Base-by-base conservation (phyloP, 2,797 vertebrate genomes). In the Sebastes alutus region DNA sequence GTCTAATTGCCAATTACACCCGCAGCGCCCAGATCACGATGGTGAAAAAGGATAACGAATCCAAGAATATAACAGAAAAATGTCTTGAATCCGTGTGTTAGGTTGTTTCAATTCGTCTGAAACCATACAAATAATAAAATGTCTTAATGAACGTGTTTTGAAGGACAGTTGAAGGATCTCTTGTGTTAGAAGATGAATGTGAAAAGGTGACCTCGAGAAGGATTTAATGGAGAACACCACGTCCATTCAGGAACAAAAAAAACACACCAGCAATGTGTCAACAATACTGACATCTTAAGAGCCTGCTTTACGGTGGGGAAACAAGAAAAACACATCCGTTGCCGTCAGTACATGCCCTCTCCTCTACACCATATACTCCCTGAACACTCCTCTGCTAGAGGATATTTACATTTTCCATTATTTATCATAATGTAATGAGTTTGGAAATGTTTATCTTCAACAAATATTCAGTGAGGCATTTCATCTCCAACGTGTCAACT, bases 1-100 rank as follows among this genome's bases (percentile, higher is more conserved):
- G 75, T 84, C 74, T 91, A 89, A 91, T 91, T 90, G 85, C 38
- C 91, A 90, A 85, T 90, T 93, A 90, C 55, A 91, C 83, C 83
- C 71, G 72, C 54, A 75, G 83, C 65, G 80, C 74, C 73, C 14
- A 32, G 84, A 87, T 87, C 77, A n/a, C 0, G 16, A 75, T 67
- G 78, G 70, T 58, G 72, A 54, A 82, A 82, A 64, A 62, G 2
- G 75, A 85, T 77, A 35, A 71, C 6, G 25, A 62, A 25, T 23
- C 35, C 22, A 46, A 75, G 46, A 66, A 14, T 33, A 23, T 52
- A 29, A 80, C 9, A 55, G 58, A 46, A 46, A 66, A 66, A 77
- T 46, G 10, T 35, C 25, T 66, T 9, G 66, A 38, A 75, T 75
- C 52, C 9, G 61, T 13, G 56, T 9, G 23, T 56, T 12, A 23